Percentiles rank a stretch among this genome's conserved stretches.
Evolutionary conservation across 2,797 vertebrate genomes (phyloP).

Genomic region (Margarornis squamiger): DNA sequence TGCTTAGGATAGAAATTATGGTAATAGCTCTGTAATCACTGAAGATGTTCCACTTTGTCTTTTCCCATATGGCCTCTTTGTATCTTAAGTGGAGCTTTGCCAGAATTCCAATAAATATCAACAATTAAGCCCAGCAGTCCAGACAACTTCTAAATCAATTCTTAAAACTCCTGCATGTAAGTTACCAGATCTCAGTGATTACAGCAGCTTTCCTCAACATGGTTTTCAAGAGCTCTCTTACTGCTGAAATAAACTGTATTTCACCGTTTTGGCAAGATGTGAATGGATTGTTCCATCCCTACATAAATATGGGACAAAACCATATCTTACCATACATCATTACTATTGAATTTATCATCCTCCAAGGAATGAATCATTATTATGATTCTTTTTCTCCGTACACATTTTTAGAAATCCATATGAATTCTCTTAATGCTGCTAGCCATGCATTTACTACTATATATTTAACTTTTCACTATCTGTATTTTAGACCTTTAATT

Average conservation of each 20-base stretch:
- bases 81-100: conserved; percentile 8
- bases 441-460: neutral
- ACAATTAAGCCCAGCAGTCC: neutral
- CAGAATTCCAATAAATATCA: conserved; percentile 16
- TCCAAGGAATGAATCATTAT: neutral
- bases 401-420: neutral
- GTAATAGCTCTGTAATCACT: conserved; percentile 25
- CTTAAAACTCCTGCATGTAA: neutral
- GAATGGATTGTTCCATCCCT: neutral
- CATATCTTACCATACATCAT: neutral
- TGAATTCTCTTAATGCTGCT: neutral
- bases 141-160: conserved; percentile 2
- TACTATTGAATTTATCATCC: neutral
- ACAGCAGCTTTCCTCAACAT: neutral
- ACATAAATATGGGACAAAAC: neutral
- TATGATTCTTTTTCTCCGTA: neutral
- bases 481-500: neutral
- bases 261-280: neutral
- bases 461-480: neutral
- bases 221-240: neutral
- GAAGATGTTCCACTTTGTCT: conserved; percentile 13
- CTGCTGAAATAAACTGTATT: neutral
- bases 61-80: conserved; percentile 3
- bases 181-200: neutral
- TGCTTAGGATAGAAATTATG: neutral